Conservation (phyloP, 2,797 vertebrate species). For the Urosaurus nigricauda region DNA sequence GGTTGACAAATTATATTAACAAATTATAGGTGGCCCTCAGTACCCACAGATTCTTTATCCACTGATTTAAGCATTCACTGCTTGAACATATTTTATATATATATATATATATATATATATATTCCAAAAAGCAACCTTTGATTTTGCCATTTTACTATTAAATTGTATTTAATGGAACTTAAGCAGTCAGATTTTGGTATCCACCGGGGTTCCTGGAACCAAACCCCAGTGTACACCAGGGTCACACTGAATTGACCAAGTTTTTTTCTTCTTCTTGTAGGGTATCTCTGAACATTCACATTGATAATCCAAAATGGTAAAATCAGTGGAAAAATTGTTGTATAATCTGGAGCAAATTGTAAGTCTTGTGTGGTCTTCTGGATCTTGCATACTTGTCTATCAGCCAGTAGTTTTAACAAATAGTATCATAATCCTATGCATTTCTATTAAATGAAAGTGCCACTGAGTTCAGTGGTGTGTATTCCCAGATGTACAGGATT, state of each 20-base stretch:
- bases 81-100: no score
- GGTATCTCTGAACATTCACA: neutral
- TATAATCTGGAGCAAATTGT: neutral
- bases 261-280: neutral
- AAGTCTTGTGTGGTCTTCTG: neutral
- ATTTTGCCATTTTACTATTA: no score
- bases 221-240: no score
- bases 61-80: no score
- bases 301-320: no score
- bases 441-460: neutral
- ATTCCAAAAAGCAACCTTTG: no score
- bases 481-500: neutral
- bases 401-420: neutral
- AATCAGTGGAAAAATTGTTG: neutral
- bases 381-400: neutral
- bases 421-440: neutral
- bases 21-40: neutral
- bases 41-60: no score
- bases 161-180: no score
- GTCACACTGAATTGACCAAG: neutral
- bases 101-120: no score
- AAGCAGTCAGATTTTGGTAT: no score
- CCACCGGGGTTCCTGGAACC: no score
- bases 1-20: neutral
- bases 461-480: no score